Evolutionary conservation across 1,140 invertebrate genomes (phyloP).

Genomic region (Nasonia vitripennis): DNA sequence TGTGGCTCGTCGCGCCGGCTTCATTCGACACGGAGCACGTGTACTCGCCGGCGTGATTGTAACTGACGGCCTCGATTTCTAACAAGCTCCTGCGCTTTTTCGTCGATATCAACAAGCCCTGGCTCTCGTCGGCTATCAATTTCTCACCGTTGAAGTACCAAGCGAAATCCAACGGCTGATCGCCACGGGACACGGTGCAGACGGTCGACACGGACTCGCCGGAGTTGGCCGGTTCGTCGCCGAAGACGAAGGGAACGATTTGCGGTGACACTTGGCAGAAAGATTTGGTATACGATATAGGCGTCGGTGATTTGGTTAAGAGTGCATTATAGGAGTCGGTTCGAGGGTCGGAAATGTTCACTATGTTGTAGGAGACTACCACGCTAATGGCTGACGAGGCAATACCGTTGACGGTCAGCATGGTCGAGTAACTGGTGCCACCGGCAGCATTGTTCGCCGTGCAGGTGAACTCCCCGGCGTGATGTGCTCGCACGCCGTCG

Average conservation of each 20-base stretch:
- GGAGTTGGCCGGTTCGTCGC: slow-evolving; percentile 80
- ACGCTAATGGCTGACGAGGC: background rate
- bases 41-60: slow-evolving; percentile 79
- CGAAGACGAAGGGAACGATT: slow-evolving; percentile 80
- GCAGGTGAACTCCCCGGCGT: slow-evolving; percentile 67
- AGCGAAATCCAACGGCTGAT: slow-evolving; percentile 81
- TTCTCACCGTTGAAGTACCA: slow-evolving; percentile 80
- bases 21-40: slow-evolving; percentile 79
- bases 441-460: slow-evolving; percentile 70
- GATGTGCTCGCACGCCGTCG: slow-evolving; percentile 60
- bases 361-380: background rate
- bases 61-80: slow-evolving; percentile 77
- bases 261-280: slow-evolving; percentile 77
- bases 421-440: slow-evolving; percentile 63
- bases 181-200: slow-evolving; percentile 85
- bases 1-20: slow-evolving; percentile 78
- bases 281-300: slow-evolving; percentile 10
- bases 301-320: background rate
- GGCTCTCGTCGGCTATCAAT: slow-evolving; percentile 57
- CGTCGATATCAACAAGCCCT: slow-evolving; percentile 74
- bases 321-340: background rate
- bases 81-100: slow-evolving; percentile 77
- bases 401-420: slow-evolving; percentile 63
- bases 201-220: slow-evolving; percentile 82
- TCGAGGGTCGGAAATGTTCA: background rate